These are phyloP conservation scores for Apomyelois bistriatella DNA, from an alignment of 2,888 invertebrate genomes.

Conservation along the genomic window DNA sequence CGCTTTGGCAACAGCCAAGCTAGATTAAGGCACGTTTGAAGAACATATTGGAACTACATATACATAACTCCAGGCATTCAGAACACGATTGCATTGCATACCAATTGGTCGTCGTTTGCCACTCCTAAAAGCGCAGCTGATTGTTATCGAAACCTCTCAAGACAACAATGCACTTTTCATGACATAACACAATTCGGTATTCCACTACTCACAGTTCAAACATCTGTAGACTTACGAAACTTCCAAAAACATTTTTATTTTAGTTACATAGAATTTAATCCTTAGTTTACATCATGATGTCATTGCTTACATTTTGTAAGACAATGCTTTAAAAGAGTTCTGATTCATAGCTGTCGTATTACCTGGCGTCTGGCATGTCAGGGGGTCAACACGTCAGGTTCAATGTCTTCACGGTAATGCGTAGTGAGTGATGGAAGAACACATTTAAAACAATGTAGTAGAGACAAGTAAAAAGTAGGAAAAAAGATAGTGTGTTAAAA, in stretches of 20 bases:
- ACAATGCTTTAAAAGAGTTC: slow-evolving; percentile 38
- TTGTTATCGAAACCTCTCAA: slow-evolving; percentile 16
- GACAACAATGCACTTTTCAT: slow-evolving; percentile 21
- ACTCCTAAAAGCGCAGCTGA: slow-evolving; percentile 2
- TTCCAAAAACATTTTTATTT: neutral
- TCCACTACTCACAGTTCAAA: neutral
- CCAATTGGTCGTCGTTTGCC: neutral
- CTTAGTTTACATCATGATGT: slow-evolving; percentile 31
- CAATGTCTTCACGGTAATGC: slow-evolving; percentile 59
- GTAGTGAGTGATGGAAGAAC: slow-evolving; percentile 49
- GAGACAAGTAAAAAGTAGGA: slow-evolving; percentile 45
- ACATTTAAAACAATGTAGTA: slow-evolving; percentile 52
- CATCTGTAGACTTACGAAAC: slow-evolving; percentile 7
- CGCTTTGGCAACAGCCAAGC: no score
- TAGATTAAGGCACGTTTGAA: slow-evolving; percentile 53
- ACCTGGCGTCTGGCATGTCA: slow-evolving; percentile 42
- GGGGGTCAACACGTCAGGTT: slow-evolving; percentile 61
- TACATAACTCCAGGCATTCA: neutral
- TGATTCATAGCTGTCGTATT: slow-evolving; percentile 54
- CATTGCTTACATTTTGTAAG: slow-evolving; percentile 36
- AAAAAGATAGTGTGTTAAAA: slow-evolving; percentile 54
- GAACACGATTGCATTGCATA: neutral
- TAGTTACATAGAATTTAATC: slow-evolving; percentile 3
- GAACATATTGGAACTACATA: slow-evolving; percentile 39
- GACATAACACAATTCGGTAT: neutral